A percentile compares a stretch with the other conserved stretches of the same genome.
These are phyloP conservation scores for Heliocidaris erythrogramma DNA, from an alignment of 35 echinoderm and acorn worm genomes.

Conservation along the genomic window DNA sequence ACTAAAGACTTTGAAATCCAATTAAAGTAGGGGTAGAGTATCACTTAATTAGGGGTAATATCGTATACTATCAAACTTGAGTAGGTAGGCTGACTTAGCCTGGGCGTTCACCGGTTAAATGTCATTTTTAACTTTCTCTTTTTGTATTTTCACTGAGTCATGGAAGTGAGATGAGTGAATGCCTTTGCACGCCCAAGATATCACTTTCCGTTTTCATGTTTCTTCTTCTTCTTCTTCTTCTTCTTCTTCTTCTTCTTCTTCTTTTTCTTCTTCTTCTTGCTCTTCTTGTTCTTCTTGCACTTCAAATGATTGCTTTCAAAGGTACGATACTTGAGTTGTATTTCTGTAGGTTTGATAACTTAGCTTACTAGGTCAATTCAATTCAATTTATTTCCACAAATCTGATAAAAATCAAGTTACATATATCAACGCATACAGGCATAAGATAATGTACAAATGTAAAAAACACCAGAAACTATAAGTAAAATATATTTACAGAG, in stretches of 20 bases:
- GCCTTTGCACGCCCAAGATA: background rate
- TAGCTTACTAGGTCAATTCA: too few species aligned
- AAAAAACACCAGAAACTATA: too few species aligned
- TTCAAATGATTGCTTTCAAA: too few species aligned
- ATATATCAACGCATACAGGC: too few species aligned
- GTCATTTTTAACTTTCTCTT: background rate
- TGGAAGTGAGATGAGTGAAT: background rate
- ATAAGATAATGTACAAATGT: too few species aligned
- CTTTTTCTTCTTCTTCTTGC: too few species aligned
- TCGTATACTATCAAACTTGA: background rate
- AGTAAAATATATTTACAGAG: too few species aligned
- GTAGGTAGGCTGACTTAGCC: background rate
- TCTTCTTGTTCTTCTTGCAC: too few species aligned
- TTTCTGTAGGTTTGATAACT: too few species aligned
- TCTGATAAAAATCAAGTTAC: too few species aligned
- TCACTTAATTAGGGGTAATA: conserved; percentile 11
- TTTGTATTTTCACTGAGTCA: background rate
- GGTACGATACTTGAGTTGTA: too few species aligned
- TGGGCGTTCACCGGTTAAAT: background rate
- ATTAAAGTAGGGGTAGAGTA: background rate
- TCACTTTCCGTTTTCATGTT: background rate
- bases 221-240: background rate
- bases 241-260: background rate
- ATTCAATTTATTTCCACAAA: too few species aligned
- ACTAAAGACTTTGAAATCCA: background rate